phyloP scores from a whole-genome alignment of 2,888 invertebrate genomes.

The Protophormia terraenovae region DNA sequence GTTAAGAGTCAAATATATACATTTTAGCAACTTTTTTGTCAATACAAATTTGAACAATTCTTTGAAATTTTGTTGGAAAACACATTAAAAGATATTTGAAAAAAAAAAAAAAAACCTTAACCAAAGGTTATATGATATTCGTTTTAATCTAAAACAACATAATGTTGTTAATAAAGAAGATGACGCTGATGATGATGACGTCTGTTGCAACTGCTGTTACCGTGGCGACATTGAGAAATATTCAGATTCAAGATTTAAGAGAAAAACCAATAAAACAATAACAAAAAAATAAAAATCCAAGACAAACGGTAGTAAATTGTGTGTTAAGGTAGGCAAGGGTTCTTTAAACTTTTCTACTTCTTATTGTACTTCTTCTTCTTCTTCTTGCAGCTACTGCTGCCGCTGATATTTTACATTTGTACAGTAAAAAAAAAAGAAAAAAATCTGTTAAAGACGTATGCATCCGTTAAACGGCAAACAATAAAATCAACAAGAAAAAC shows the following conservation, averaged over 20 bases:
- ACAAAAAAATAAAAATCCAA: conserved; percentile 10
- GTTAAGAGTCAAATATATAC: too few species aligned
- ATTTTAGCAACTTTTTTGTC: too few species aligned
- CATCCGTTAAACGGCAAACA: conserved; percentile 19
- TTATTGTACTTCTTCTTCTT: neutral
- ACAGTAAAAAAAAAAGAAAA: too few species aligned
- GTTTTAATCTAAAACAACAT: too few species aligned
- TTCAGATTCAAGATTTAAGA: conserved; percentile 53
- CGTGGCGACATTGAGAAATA: conserved; percentile 57
- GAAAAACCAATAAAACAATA: conserved; percentile 20
- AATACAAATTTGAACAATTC: too few species aligned
- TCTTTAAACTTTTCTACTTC: conserved; percentile 45
- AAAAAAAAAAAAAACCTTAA: too few species aligned
- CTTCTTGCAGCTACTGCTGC: neutral
- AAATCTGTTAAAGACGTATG: conserved; percentile 10
- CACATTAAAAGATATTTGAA: too few species aligned
- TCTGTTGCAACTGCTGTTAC: conserved; percentile 58
- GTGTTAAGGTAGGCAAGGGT: conserved; percentile 60
- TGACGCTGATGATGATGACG: conserved; percentile 22
- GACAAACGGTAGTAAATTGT: conserved; percentile 33
- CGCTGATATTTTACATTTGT: conserved; percentile 31
- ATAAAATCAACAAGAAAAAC: neutral
- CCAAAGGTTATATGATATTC: too few species aligned
- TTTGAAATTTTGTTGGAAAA: too few species aligned
- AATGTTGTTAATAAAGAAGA: too few species aligned